Conservation (phyloP, 1,140 invertebrate species). For the Saccostrea cuccullata region DNA sequence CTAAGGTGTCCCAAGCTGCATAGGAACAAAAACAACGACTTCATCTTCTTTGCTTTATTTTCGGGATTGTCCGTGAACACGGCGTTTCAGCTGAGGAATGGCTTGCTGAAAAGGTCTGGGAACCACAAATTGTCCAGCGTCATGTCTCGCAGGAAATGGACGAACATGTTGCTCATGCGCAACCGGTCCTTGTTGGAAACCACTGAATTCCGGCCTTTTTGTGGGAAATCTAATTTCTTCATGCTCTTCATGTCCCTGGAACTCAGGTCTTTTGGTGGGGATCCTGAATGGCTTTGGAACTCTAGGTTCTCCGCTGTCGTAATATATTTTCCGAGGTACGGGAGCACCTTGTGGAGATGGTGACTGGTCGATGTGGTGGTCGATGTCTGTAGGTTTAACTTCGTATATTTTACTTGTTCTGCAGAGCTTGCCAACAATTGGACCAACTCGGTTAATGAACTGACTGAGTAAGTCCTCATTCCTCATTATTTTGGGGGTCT, state of each 20-base stretch:
- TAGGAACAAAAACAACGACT: neutral
- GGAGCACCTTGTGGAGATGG: neutral
- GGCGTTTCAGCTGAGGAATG: neutral
- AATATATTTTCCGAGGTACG: neutral
- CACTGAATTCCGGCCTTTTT: neutral
- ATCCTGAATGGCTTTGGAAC: neutral
- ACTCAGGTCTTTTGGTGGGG: neutral
- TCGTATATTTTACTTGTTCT: slow-evolving; percentile 7
- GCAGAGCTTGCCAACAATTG: slow-evolving; percentile 14
- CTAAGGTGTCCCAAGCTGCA: neutral
- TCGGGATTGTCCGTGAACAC: neutral
- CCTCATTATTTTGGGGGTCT: neutral
- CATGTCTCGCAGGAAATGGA: neutral
- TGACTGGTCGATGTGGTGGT: neutral
- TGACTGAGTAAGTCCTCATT: neutral
- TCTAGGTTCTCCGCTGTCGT: neutral
- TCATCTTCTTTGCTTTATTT: neutral
- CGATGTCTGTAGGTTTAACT: neutral
- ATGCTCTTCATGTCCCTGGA: neutral
- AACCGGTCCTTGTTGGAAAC: too few relatives aligned
- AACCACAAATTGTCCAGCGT: neutral
- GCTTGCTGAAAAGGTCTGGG: neutral
- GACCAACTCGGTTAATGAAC: neutral
- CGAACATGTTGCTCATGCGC: too few relatives aligned
- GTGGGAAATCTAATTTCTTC: neutral